Base-by-base conservation (phyloP, 1,140 invertebrate genomes). In the Lepidurus packardi region DNA sequence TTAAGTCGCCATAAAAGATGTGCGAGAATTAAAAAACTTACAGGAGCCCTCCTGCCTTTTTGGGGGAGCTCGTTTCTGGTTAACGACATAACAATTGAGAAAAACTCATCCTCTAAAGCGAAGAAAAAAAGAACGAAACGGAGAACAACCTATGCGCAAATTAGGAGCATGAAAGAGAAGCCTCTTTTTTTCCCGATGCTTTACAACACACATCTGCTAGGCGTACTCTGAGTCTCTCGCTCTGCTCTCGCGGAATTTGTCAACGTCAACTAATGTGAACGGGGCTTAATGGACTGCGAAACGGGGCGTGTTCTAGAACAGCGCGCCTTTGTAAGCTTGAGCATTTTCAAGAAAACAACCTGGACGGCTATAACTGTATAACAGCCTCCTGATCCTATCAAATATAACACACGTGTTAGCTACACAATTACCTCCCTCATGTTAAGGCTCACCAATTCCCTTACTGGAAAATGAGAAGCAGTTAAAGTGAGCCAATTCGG, bases 161-260 rank as follows among this genome's bases (percentile, higher is more conserved):
- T 65, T 65, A 65, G 13, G 53, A 13, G 53, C 53, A 65, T 65
- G 13, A 16, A 16, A 16, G 21, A 65, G 13, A 0, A 21, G 8
- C 10, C 16, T 7, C 1, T 21, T n/a, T 65, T 65, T n/a, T n/a
- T 21, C 7, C 7, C n/a, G 21, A 65, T 21, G 53, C 21, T 65
- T 7, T 21, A 65, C 53, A 65, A 65, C 53, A 65, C 53, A 65
- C 53, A 65, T 65, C 53, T 65, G 53, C 53, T 65, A 65, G 53
- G 53, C 53, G 34, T 34, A 65, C 53, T 65, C 21, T 65, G 21
- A 10, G 13, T 2, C 47, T 3, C 13, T n/a, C 13, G 47, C 47
- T 65, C 47, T 65, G 25, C 34, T 21, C 53, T 21, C 53, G 8
- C 53, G 53, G 53, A 65, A 65, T 65, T 65, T 65, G 53, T 65